A percentile compares a stretch with the other conserved stretches of the same genome.
These are phyloP conservation scores for Plemyria rubiginata DNA, from an alignment of 2,888 invertebrate species.

Conservation along the genomic window DNA sequence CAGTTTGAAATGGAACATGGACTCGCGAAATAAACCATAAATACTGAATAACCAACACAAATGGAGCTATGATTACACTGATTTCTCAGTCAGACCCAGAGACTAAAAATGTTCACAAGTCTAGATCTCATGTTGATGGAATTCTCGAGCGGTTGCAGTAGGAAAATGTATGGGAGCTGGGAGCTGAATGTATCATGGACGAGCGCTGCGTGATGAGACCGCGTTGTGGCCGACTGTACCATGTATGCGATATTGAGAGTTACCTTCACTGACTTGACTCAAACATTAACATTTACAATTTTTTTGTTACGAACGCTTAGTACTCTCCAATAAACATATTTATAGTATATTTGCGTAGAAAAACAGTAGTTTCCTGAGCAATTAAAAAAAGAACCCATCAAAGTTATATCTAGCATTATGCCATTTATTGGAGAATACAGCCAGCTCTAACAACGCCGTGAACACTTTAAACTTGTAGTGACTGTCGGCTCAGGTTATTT, in stretches of 20 bases:
- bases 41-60: background rate
- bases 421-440: conserved; percentile 7
- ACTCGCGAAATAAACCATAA: background rate
- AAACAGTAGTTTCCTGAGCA: background rate
- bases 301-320: conserved; percentile 5
- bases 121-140: background rate
- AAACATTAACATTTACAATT: background rate
- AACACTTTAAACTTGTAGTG: background rate
- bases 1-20: background rate
- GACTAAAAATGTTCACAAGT: background rate
- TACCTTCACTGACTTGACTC: conserved; percentile 20
- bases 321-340: conserved; percentile 13
- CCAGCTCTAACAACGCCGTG: conserved; percentile 1
- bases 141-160: background rate
- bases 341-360: too few species aligned
- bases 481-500: background rate
- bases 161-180: background rate
- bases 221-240: background rate
- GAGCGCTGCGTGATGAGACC: background rate
- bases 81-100: background rate
- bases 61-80: background rate
- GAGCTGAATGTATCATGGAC: background rate
- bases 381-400: background rate
- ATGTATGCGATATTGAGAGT: conserved; percentile 15
- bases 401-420: background rate